Percentiles rank a stretch among this genome's conserved stretches.
Evolutionary conservation across 2,797 vertebrate genomes (phyloP).

Genomic region (Xiphophorus birchmanni): DNA sequence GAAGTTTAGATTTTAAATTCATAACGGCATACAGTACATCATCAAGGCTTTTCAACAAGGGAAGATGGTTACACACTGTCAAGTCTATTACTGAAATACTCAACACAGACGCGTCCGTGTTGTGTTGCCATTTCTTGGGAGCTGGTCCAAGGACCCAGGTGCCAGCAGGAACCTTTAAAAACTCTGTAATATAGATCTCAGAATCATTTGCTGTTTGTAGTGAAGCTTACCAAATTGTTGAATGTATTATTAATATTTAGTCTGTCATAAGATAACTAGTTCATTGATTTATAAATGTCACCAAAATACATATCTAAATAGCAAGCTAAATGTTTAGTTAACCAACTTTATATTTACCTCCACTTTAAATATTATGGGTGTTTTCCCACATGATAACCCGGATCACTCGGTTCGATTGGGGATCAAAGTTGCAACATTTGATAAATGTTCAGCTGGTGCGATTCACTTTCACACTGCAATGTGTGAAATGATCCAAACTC

Average conservation of each 20-base stretch:
- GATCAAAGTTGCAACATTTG: too few species aligned
- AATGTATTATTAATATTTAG: background rate
- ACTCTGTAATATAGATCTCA: background rate
- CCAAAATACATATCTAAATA: too few species aligned
- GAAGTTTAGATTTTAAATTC: background rate
- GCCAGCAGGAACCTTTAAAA: background rate
- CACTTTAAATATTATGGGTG: too few species aligned
- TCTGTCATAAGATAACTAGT: too few species aligned
- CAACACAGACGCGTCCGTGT: background rate
- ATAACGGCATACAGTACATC: background rate
- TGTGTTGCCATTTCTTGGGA: background rate
- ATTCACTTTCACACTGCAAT: too few species aligned
- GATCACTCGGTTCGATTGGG: too few species aligned
- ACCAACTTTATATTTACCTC: too few species aligned
- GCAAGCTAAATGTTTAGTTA: too few species aligned
- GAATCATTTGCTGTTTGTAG: background rate
- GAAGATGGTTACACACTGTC: background rate
- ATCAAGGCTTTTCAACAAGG: background rate
- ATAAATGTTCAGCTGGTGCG: too few species aligned
- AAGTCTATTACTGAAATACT: background rate
- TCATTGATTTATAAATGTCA: too few species aligned
- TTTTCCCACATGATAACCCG: too few species aligned
- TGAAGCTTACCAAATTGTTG: background rate
- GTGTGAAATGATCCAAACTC: too few species aligned
- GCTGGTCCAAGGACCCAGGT: background rate